Base-by-base conservation (phyloP, 2,113 vertebrate species). In the Ceyx cyanopectus region DNA sequence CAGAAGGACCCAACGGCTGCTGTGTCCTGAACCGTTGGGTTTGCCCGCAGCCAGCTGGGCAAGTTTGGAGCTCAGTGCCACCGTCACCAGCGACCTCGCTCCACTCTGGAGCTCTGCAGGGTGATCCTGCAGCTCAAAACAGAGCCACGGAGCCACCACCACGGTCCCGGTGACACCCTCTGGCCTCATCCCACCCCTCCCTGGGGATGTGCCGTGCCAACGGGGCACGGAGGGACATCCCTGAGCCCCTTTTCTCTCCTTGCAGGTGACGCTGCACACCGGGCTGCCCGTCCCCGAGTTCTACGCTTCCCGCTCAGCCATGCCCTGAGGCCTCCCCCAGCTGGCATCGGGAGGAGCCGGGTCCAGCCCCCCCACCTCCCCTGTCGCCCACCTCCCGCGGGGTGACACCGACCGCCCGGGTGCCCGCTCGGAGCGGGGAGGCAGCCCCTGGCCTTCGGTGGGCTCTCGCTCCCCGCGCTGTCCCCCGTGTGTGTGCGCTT, bases 251-350 rank as follows among this genome's bases (percentile, higher is more conserved):
- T 9, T 0, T 45, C 27, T 92, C 46, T 92, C 89, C 0, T 81
- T 76, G 53, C 95, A 99, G 99, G 98, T 99, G 91, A 99, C 99
- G 0, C 98, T 99, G 77, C 99, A 99, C 96, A 99, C 99, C 7
- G 99, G 99, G 43, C 97, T 99, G 73, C 98, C 99, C 0, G 98
- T 99, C 93, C 99, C 99, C 0, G 99, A 99, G 61, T 99, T 99
- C 98, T 99, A 99, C 97, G 97, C 98, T 6, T 98, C 98, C 41
- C 80, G 99, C 98, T 96, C 98, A 18, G 83, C 98, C 32, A 96
- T 98, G 93, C 97, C 97, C 4, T 98, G 94, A 97, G 74, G 81
- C 75, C 77, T 60, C 15, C 73, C 17, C 75, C 75, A 30, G 34
- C 94, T 81, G 79, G 95, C 97, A 60, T 17, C 1, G 68, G 56